A percentile compares a stretch with the other conserved stretches of the same genome.
Conservation (phyloP, 2,888 invertebrate genomes). For the Neoaliturus tenellus region DNA sequence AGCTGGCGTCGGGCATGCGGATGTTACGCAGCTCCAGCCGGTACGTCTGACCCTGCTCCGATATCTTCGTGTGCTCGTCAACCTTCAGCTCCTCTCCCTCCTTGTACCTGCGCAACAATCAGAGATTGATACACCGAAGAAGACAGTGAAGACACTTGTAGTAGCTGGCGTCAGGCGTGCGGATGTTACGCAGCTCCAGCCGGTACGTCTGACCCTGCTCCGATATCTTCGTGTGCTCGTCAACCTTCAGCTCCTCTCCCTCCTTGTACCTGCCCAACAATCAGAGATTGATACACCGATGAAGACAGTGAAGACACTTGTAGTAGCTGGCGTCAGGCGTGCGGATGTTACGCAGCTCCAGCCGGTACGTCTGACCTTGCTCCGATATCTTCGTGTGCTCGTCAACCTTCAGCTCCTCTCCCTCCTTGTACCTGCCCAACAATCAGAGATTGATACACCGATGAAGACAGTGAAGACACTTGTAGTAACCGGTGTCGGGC, state of each 20-base stretch:
- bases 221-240: slow-evolving; percentile 78
- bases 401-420: slow-evolving; percentile 81
- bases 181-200: slow-evolving; percentile 82
- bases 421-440: slow-evolving; percentile 78
- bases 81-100: slow-evolving; percentile 83
- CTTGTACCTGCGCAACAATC: slow-evolving; percentile 74
- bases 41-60: slow-evolving; percentile 82
- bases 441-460: slow-evolving; percentile 34
- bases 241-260: slow-evolving; percentile 81
- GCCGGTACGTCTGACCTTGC: slow-evolving; percentile 82
- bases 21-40: slow-evolving; percentile 84
- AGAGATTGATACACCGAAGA: slow-evolving; percentile 50
- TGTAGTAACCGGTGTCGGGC: slow-evolving; percentile 80
- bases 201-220: slow-evolving; percentile 84
- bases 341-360: slow-evolving; percentile 83
- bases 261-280: slow-evolving; percentile 77
- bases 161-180: slow-evolving; percentile 82
- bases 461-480: not conserved
- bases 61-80: slow-evolving; percentile 78
- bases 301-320: slow-evolving; percentile 71
- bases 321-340: slow-evolving; percentile 87
- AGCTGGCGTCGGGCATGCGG: slow-evolving; percentile 83
- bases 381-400: slow-evolving; percentile 78
- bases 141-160: not conserved
- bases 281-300: slow-evolving; percentile 33